Evolutionary conservation across 1,140 invertebrate species (phyloP).

Genomic region (Theocolax elegans): DNA sequence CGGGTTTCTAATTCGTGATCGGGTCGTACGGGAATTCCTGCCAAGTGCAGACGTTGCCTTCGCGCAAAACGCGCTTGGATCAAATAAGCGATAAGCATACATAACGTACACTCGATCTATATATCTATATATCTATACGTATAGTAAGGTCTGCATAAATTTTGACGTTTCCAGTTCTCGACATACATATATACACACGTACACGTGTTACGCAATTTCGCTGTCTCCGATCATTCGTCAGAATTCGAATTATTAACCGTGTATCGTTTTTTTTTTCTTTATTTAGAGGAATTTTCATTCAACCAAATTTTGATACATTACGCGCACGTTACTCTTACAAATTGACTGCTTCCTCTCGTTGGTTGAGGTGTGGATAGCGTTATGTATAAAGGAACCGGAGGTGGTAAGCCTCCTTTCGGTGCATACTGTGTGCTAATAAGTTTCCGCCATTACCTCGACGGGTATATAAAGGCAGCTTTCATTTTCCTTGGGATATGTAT

Average conservation of each 20-base stretch:
- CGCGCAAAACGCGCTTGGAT: conserved; percentile 13
- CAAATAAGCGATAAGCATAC: conserved; percentile 18
- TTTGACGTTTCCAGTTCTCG: conserved; percentile 36
- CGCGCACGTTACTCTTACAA: too few relatives aligned
- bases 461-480: conserved; percentile 6
- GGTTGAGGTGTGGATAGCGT: too few relatives aligned
- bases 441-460: conserved; percentile 42
- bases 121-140: not conserved
- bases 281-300: too few relatives aligned
- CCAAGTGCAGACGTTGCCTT: conserved; percentile 22
- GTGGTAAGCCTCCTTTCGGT: not conserved
- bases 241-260: too few relatives aligned
- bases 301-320: too few relatives aligned
- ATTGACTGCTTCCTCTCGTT: too few relatives aligned
- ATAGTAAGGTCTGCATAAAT: conserved; percentile 11
- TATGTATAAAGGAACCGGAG: too few relatives aligned
- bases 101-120: too few relatives aligned
- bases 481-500: not conserved
- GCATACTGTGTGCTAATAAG: conserved; percentile 29
- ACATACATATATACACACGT: too few relatives aligned
- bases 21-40: conserved; percentile 29
- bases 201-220: too few relatives aligned
- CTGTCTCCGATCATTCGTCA: too few relatives aligned
- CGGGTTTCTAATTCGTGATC: conserved; percentile 1
- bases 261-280: too few relatives aligned